Evolutionary conservation across 2,113 vertebrate genomes (phyloP), one percentile per base, ranked within the genome.

Genomic region (Delphinapterus leucas): DNA sequence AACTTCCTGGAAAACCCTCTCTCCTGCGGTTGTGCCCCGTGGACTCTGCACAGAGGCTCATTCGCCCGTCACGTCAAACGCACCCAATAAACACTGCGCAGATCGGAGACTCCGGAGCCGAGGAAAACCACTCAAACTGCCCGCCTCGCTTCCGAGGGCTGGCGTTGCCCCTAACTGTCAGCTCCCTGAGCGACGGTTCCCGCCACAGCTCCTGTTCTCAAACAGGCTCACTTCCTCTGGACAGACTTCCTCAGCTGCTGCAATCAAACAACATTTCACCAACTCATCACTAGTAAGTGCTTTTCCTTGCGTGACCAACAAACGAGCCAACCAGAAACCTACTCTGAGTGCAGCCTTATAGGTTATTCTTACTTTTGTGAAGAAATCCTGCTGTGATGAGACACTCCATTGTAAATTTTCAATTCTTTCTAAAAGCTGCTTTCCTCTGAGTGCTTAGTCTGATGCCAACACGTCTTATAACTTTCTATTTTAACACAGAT

Each of bases 301-400:
- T 10, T 55, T 41, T 20, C 53, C 33, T 13, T 47, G 6, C 13
- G 21, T 68, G 55, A 44, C 33, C n/a, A 28, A 73, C 94, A 31
- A 2, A 33, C 20, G 9, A n/a, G 41, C 53, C 49, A 33, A 23
- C n/a, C 33, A 41, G 61, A 79, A 91, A 13, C 41, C 11, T 33
- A 61, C 7, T 95, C 31, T 13, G 6, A 60, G 11, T 80, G 41
- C 8, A 31, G n/a, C 13, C 12, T 31, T 4, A 47, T 68, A 41
- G 14, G 38, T 36, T 23, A 14, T 85, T 53, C 53, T 74, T 36
- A 33, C 31, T 84, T 84, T 33, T 44, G 17, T 28, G 11, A 94
- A 53, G 67, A 94, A 92, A 83, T 83, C 55, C 44, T 67, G 49
- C 68, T 84, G 20, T 58, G 80, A 70, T 49, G 49, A 38, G 26